These are phyloP conservation scores for Gila robusta DNA, from an alignment of 2,797 vertebrate genomes.

Conservation along the genomic window DNA sequence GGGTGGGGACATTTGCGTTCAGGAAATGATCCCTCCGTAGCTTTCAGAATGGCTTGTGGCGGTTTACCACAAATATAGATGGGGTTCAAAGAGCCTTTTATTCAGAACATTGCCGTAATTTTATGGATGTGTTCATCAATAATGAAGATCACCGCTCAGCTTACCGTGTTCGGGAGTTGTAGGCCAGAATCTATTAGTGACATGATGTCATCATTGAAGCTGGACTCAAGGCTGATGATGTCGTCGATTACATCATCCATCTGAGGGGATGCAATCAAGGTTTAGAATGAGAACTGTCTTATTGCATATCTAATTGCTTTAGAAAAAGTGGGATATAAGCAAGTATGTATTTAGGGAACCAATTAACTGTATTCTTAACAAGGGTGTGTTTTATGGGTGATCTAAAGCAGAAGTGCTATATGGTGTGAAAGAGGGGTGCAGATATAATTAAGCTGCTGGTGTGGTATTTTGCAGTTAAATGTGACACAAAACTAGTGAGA, in stretches of 20 bases:
- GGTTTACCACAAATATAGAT: slow-evolving; percentile 31
- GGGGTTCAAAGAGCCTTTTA: slow-evolving; percentile 19
- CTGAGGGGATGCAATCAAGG: slow-evolving; percentile 67
- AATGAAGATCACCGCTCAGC: slow-evolving; percentile 47
- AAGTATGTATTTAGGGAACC: neutral
- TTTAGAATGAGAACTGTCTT: neutral
- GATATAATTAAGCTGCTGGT: slow-evolving; percentile 65
- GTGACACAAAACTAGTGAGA: slow-evolving; percentile 73
- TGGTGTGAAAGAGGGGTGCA: slow-evolving; percentile 32
- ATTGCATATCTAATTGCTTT: neutral
- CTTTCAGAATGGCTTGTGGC: slow-evolving; percentile 4
- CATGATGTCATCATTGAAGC: slow-evolving; percentile 93
- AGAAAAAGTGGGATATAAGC: neutral
- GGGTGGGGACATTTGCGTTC: neutral
- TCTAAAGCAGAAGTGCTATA: slow-evolving; percentile 48
- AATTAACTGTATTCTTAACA: neutral
- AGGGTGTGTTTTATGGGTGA: slow-evolving; percentile 4
- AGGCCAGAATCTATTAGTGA: slow-evolving; percentile 87
- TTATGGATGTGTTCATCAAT: slow-evolving; percentile 41
- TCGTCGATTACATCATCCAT: slow-evolving; percentile 94
- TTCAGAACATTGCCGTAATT: neutral
- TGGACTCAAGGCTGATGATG: slow-evolving; percentile 95
- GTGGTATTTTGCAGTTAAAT: slow-evolving; percentile 76
- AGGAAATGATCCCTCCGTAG: slow-evolving; percentile 25
- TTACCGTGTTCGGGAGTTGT: slow-evolving; percentile 89